phyloP scores from a whole-genome alignment of 2,797 vertebrate genomes.

The Anabacerthia variegaticeps region DNA sequence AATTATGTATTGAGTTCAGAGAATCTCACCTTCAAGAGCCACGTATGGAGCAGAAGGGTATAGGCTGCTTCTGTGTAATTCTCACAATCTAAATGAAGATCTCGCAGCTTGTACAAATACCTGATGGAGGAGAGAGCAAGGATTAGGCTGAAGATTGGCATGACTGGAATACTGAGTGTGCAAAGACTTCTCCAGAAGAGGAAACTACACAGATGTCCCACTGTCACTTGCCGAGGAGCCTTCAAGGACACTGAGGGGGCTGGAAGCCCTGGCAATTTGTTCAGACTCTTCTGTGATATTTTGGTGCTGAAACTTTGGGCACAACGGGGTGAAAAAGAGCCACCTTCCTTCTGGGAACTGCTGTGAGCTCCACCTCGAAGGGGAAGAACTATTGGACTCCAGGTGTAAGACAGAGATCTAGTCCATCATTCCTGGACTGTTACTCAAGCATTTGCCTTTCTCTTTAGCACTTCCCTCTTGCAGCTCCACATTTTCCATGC shows the following conservation, averaged over 20 bases:
- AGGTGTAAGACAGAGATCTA: neutral
- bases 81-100: constrained; percentile 95
- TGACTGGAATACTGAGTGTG: neutral
- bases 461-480: accelerated
- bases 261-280: neutral
- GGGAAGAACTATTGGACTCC: neutral
- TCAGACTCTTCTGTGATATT: neutral
- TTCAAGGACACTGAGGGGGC: neutral
- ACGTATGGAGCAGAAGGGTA: constrained; percentile 92
- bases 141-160: neutral
- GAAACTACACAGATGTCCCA: neutral
- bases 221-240: neutral
- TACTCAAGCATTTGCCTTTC: neutral
- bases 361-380: neutral
- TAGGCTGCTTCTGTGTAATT: constrained; percentile 97
- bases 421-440: neutral
- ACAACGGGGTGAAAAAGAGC: neutral
- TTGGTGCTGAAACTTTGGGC: accelerated
- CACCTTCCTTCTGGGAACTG: neutral
- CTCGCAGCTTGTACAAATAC: constrained; percentile 95
- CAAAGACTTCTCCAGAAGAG: neutral
- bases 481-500: accelerated
- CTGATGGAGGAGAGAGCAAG: constrained; percentile 68
- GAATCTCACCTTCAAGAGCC: constrained; percentile 89
- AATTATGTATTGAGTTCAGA: neutral